Base-by-base conservation (phyloP, 1,140 invertebrate genomes). In the Doryteuthis pealeii region DNA sequence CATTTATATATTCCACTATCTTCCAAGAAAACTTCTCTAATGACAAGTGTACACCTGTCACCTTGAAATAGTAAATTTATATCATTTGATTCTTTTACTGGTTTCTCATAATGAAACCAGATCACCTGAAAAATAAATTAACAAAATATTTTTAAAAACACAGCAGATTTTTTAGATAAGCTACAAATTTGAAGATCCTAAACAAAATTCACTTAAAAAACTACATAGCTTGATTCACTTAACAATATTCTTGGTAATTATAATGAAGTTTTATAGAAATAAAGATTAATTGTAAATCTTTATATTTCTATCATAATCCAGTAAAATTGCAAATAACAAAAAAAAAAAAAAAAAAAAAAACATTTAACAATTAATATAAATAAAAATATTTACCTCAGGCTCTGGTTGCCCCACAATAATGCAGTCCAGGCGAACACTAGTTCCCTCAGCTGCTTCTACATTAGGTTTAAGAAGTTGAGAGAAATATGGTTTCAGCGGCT, bases 401-500 rank as follows among this genome's bases (percentile, higher is more conserved):
- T 89, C 89, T 49, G 89, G 89, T 31, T 86, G 80, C 65, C 88
- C 89, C 6, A 88, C 82, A n/a, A 90, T 82, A 2, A 89, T 83
- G 82, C 89, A 90, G 77, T 90, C 88, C 32, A 90, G 78, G 68
- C 83, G 69, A 18, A 87, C 85, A 18, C 86, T 76, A 18, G 79
- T 81, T 33, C 88, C 88, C 71, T 89, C 89, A 76, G 88, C 89
- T n/a, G 92, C 91, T 26, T 89, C 89, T 10, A 78, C 78, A 68
- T 76, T 80, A 31, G 82, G 75, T 35, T 82, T 62, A 12, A 96
- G 88, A 2, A 91, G 90, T 72, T 94, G 84, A 74, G 93, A 91
- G 74, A 96, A 92, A 22, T 90, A 90, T 1, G 94, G 94, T 77
- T 92, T 91, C 31, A 73, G 35, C 58, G 79, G 74, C 70, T 84